phyloP scores from a whole-genome alignment of 2,797 vertebrate species.

The Pangasius macronema region DNA sequence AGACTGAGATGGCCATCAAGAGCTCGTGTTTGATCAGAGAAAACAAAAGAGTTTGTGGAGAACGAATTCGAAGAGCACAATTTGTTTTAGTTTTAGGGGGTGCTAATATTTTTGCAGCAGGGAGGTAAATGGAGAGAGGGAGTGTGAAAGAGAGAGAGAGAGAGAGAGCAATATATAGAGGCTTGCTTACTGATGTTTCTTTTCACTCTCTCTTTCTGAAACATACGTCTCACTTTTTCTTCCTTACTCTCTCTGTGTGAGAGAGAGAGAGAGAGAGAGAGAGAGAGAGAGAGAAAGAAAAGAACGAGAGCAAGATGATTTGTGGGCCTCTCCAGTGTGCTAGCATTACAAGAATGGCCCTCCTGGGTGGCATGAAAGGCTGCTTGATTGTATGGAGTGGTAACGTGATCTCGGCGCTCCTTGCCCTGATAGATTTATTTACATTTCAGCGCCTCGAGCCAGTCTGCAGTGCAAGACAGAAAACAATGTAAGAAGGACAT shows the following conservation, averaged over 20 bases:
- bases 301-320: constrained; percentile 69
- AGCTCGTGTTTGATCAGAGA: neutral
- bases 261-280: constrained; percentile 58
- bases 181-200: too few species aligned
- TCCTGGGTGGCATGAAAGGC: constrained; percentile 80
- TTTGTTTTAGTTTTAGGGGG: neutral
- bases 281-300: constrained; percentile 46
- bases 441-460: constrained; percentile 75
- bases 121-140: neutral
- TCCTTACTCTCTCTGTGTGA: too few species aligned
- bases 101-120: neutral
- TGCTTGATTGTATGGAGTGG: constrained; percentile 79
- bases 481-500: constrained; percentile 58
- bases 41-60: neutral
- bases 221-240: too few species aligned
- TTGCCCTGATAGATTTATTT: constrained; percentile 78
- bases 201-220: too few species aligned
- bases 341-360: constrained; percentile 79
- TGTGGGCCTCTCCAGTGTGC: constrained; percentile 74
- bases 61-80: neutral
- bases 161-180: neutral
- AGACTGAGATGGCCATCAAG: neutral
- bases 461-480: constrained; percentile 46
- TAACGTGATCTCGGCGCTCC: constrained; percentile 73
- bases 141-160: neutral